Base-by-base conservation (phyloP, 2,797 vertebrate species). In the Hydrophis major region DNA sequence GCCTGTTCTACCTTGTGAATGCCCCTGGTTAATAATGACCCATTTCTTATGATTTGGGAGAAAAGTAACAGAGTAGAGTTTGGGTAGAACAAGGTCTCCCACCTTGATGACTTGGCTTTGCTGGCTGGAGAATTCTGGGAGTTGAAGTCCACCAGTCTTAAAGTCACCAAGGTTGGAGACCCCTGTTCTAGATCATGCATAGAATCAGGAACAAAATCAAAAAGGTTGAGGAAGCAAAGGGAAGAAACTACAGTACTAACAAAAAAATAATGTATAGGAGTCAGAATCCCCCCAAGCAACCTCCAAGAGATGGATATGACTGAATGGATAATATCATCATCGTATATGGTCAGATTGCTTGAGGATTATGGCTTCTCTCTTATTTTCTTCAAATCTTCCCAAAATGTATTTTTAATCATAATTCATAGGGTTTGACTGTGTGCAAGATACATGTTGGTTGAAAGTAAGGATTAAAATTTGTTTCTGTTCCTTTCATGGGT, bases 1-100 rank as follows among this genome's bases (percentile, higher is more conserved):
- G 92, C 74, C 27, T 22, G 50, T 37, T 42, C 2, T 91, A 89
- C 32, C 4, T 53, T 93, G 91, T 92, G 91, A 89, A 94, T 93
- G 4, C n/a, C 61, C 18, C 60, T 47, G 28, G 22, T 37, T 89
- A n/a, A 13, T 28, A 27, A 13, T 25, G 25, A 87, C 12, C 32
- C 28, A 63, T 55, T 91, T 53, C 28, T 32, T 86, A 60, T 50
- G 11, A 60, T 89, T 60, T 89, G 59, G 22, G 78, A 25, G 22
- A 83, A 47, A 25, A 22, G 10, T 83, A 50, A 63, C 1, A 89
- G 13, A 89, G 28, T 12, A 12, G 47, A 25, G 3, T 11, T 25
- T 32, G 18, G 12, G 18, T 27, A 90, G 28, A 90, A 53, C 7
- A 3, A 10, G 50, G 8, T 53, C 50, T 53, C 50, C 50, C 8